Evolutionary conservation across 2,113 vertebrate species (phyloP).

Genomic region (Stigmatopora argus): DNA sequence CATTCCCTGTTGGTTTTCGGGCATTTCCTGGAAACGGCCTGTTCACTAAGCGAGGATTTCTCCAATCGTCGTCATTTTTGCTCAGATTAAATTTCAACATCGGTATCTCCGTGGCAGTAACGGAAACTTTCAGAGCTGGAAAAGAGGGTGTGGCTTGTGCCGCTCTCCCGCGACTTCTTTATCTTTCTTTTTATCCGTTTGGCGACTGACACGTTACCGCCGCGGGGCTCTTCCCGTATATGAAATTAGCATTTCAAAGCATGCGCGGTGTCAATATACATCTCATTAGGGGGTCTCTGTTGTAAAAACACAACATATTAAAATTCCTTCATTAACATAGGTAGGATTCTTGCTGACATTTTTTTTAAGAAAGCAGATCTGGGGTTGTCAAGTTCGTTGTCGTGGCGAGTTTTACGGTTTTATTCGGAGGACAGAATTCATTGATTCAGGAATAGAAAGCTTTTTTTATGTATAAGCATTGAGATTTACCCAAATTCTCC

Average conservation of each 20-base stretch:
- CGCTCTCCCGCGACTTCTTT: constrained; percentile 17
- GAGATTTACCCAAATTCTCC: too few relatives aligned
- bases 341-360: constrained; percentile 41
- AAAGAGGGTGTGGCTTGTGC: neutral
- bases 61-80: neutral
- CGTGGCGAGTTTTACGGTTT: too few relatives aligned
- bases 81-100: constrained; percentile 9
- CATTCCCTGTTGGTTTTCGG: too few relatives aligned
- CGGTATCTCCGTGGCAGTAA: constrained; percentile 3
- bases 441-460: too few relatives aligned
- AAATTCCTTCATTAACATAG: constrained; percentile 66
- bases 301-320: constrained; percentile 43
- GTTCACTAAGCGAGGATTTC: too few relatives aligned
- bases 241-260: constrained; percentile 74
- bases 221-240: constrained; percentile 55
- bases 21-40: too few relatives aligned
- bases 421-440: too few relatives aligned
- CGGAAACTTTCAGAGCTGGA: constrained; percentile 1
- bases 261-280: constrained; percentile 53
- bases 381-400: too few relatives aligned
- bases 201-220: constrained; percentile 50
- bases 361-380: constrained; percentile 31
- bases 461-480: too few relatives aligned
- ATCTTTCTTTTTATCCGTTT: constrained; percentile 31
- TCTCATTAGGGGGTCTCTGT: constrained; percentile 62